Evolutionary conservation across 2,113 vertebrate genomes (phyloP).

Genomic region (Eolophus roseicapilla): DNA sequence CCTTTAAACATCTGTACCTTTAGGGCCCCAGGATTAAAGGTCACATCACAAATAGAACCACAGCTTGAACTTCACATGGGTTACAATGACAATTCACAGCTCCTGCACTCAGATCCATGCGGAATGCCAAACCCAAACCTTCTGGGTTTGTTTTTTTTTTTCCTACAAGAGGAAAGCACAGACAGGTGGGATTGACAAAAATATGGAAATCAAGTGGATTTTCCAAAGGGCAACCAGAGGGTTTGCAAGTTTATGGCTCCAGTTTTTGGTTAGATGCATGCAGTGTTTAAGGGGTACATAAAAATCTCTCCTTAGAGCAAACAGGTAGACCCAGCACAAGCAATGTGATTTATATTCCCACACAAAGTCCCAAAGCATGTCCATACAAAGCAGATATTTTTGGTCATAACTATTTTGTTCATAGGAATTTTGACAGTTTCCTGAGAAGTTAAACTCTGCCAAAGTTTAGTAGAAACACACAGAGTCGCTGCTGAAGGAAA

Average conservation of each 20-base stretch:
- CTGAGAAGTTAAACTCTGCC: neutral
- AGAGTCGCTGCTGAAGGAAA: neutral
- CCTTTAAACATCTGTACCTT: neutral
- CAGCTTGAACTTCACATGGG: neutral
- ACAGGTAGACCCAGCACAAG: neutral
- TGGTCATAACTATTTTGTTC: neutral
- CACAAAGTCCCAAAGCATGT: neutral
- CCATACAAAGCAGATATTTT: neutral
- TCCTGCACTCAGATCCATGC: fast-evolving
- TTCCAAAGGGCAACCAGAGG: neutral
- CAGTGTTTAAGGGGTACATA: neutral
- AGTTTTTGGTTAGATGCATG: neutral
- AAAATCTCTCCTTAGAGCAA: neutral
- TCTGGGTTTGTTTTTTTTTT: neutral
- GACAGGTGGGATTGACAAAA: neutral
- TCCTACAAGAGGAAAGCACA: neutral
- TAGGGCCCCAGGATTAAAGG: neutral
- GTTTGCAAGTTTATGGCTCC: neutral
- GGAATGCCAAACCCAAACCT: neutral
- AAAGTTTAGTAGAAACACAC: neutral
- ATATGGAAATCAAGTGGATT: neutral
- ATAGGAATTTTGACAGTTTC: neutral
- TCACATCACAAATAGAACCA: neutral
- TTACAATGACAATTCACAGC: neutral
- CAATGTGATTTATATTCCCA: neutral